Evolutionary conservation across 2,888 invertebrate genomes (phyloP), one percentile per base, ranked within the genome.

Genomic region (Spodoptera picta): DNA sequence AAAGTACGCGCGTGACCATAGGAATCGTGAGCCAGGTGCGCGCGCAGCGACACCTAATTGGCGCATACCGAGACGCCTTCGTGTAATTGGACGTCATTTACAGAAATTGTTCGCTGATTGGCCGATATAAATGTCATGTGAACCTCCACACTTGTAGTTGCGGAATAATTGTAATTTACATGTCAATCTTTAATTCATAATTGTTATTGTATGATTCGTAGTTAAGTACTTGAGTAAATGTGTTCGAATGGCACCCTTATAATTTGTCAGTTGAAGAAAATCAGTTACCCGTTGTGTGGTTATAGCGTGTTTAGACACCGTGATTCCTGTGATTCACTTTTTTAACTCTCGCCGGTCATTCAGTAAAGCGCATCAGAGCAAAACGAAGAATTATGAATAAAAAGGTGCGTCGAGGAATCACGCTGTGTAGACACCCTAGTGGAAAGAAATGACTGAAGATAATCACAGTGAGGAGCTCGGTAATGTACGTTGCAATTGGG

Each of bases 311-410:
- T 88, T 83, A 93, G 83, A 72, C 77, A 92, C 91, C 94, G 89
- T 94, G 90, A 90, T 87, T 94, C 94, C 94, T 93, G 92, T 87
- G 90, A 92, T 91, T 92, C 92, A 89, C 86, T 88, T 90, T 92
- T 91, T 90, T 63, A 77, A 90, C 90, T 92, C 89, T 87, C 88
- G 82, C 87, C 91, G 92, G 91, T 88, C 94, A 93, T 94, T 94
- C 93, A 94, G 91, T 88, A 93, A 92, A 86, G 86, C 72, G 84
- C 91, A 90, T 79, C 86, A 86, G 90, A 89, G 90, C 89, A 87
- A 74, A 83, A 88, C 93, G 84, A 89, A 91, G 89, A 88, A 88
- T 88, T 85, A 87, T 92, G 90, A 91, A 92, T 90, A 90, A 92
- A 91, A 91, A 93, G 93, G 93, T 90, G 93, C 86, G 89, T 75